Conservation (phyloP, 2,113 vertebrate species). For the Silurus meridionalis region DNA sequence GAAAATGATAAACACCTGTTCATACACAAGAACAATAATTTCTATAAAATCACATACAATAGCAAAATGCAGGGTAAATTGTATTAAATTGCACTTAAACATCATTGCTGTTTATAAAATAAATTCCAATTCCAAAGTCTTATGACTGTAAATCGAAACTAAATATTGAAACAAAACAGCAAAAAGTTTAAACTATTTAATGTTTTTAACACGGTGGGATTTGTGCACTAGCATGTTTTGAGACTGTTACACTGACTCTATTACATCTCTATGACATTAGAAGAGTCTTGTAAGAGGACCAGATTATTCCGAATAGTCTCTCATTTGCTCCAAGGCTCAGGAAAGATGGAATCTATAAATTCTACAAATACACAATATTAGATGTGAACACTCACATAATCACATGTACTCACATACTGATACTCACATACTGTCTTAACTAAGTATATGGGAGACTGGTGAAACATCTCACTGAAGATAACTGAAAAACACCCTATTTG, state of each 20-base stretch:
- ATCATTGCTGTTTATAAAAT: neutral
- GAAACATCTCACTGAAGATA: neutral
- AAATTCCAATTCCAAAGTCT: no score
- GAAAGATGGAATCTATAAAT: neutral
- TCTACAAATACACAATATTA: neutral
- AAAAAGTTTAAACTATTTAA: no score
- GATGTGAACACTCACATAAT: neutral
- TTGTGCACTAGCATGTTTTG: no score
- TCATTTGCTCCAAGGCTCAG: no score
- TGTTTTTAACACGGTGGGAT: no score
- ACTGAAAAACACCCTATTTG: neutral
- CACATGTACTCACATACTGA: neutral
- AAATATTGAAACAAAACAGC: no score
- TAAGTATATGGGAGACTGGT: neutral
- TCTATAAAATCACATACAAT: neutral
- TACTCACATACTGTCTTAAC: neutral
- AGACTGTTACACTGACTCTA: no score
- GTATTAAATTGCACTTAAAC: neutral
- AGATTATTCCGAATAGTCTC: no score
- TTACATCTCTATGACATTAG: no score
- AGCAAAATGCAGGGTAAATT: neutral
- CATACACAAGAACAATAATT: neutral
- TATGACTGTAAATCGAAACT: no score
- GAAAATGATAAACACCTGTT: neutral
- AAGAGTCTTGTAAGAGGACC: no score